These are phyloP conservation scores for Magallana nippona DNA, from an alignment of 2,888 invertebrate genomes.

Conservation along the genomic window DNA sequence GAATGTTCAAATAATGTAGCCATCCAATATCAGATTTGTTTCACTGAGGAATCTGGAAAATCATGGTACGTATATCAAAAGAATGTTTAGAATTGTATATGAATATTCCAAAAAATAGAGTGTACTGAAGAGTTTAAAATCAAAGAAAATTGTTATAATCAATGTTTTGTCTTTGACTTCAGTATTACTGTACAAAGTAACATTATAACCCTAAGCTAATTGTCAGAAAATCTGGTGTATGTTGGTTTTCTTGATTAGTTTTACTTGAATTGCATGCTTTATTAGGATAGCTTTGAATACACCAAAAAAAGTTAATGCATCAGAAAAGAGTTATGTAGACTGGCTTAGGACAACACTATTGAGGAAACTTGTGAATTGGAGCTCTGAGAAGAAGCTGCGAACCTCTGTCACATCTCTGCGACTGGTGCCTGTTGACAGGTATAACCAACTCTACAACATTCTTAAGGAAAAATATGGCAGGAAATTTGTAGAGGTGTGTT, in stretches of 20 bases:
- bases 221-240: too few species aligned
- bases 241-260: background rate
- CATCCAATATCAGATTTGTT: background rate
- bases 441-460: constrained; percentile 86
- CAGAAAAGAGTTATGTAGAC: constrained; percentile 30
- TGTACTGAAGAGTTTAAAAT: too few species aligned
- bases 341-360: constrained; percentile 74
- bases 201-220: too few species aligned
- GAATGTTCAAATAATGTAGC: background rate
- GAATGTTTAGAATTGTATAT: background rate
- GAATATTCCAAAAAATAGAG: background rate
- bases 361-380: constrained; percentile 75
- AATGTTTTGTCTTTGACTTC: too few species aligned
- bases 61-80: background rate
- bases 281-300: background rate
- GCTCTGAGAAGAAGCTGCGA: constrained; percentile 66
- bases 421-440: constrained; percentile 86
- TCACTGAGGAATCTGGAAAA: background rate
- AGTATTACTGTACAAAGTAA: too few species aligned
- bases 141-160: too few species aligned
- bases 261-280: background rate
- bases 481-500: constrained; percentile 85
- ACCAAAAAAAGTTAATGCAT: background rate
- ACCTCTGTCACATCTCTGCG: constrained; percentile 83
- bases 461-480: constrained; percentile 90